A percentile compares a stretch with the other conserved stretches of the same genome.
Conservation (phyloP, 2,797 vertebrate species). For the Cygnus olor region DNA sequence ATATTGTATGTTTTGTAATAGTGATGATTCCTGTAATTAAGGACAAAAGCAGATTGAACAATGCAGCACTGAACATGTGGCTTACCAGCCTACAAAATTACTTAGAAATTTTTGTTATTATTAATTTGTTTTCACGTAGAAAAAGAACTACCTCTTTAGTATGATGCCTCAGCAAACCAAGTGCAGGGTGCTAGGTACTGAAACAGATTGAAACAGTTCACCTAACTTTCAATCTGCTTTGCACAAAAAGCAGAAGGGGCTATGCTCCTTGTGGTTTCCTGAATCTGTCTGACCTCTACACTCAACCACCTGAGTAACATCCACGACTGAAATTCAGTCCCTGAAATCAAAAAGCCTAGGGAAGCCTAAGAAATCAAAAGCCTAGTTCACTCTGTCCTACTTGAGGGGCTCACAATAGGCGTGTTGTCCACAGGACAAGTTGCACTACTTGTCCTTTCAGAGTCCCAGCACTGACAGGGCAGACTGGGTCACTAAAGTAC, state of each 20-base stretch:
- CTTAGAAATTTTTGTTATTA: neutral
- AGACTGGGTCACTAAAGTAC: neutral
- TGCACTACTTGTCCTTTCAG: neutral
- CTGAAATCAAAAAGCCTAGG: neutral
- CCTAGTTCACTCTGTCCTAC: neutral
- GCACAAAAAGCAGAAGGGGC: neutral
- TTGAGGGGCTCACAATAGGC: neutral
- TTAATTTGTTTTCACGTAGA: neutral
- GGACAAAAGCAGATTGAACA: neutral
- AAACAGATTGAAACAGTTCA: neutral
- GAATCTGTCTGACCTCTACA: neutral
- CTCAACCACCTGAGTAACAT: neutral
- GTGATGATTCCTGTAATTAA: neutral
- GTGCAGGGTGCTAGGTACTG: neutral
- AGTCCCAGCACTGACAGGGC: neutral
- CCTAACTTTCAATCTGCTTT: neutral
- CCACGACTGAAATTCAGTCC: neutral
- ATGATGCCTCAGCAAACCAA: neutral
- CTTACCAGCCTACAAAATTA: neutral
- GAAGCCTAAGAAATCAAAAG: neutral
- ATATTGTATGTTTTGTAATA: neutral
- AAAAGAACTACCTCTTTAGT: conserved; percentile 1
- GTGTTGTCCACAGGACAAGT: neutral
- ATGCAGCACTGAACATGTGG: neutral
- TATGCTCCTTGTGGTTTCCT: neutral